These are phyloP conservation scores for Antheraea assamensis DNA, from an alignment of 2,888 invertebrate genomes.

Conservation along the genomic window DNA sequence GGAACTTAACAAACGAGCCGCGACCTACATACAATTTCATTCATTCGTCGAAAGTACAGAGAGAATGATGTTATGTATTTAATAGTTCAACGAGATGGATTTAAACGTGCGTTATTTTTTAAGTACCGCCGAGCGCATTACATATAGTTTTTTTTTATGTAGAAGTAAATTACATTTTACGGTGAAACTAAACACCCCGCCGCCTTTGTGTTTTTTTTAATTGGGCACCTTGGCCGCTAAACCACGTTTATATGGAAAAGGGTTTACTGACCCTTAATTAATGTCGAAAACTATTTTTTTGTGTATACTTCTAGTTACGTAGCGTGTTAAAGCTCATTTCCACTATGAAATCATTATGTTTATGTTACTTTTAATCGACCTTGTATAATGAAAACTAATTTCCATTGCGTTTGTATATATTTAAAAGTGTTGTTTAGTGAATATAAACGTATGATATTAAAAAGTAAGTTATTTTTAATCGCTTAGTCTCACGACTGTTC, in stretches of 20 bases:
- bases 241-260: not conserved
- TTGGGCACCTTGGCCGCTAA: not conserved
- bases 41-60: slow-evolving; percentile 34
- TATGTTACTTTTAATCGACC: not conserved
- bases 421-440: too few species aligned
- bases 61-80: slow-evolving; percentile 31
- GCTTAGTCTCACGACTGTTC: not conserved
- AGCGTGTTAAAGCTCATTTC: not conserved
- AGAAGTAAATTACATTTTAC: not conserved
- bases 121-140: not conserved
- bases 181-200: not conserved
- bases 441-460: not conserved
- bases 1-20: slow-evolving; percentile 35
- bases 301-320: not conserved
- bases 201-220: not conserved
- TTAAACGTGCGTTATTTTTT: not conserved
- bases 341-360: not conserved
- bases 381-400: not conserved
- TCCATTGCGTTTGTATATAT: not conserved
- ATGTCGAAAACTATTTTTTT: not conserved
- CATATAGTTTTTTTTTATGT: not conserved
- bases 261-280: not conserved
- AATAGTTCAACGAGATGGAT: slow-evolving; percentile 16
- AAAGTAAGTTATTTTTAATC: not conserved
- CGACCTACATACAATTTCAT: slow-evolving; percentile 39